phyloP scores from a whole-genome alignment of 2,888 invertebrate species.

The Thymelicus acteon region DNA sequence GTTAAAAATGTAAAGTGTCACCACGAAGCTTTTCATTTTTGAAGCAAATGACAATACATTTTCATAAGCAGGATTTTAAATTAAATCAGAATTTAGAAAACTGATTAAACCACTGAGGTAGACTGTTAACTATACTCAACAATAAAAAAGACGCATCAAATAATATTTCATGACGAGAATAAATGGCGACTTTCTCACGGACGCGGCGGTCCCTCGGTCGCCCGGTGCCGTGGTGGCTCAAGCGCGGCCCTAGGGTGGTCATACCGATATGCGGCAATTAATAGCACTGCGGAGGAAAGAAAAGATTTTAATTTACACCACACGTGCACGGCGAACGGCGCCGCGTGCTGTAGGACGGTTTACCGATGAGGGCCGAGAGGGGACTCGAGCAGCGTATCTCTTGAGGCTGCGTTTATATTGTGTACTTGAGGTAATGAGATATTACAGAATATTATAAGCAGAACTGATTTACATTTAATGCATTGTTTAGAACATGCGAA shows the following conservation, averaged over 20 bases:
- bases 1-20: no score
- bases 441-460: neutral
- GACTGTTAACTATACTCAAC: no score
- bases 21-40: no score
- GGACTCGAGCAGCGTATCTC: constrained; percentile 36
- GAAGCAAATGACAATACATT: no score
- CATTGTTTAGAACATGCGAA: no score
- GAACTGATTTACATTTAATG: no score
- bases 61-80: no score
- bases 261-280: constrained; percentile 66
- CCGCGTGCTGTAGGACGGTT: constrained; percentile 60
- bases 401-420: constrained; percentile 10
- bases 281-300: constrained; percentile 61
- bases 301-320: constrained; percentile 77
- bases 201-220: constrained; percentile 35
- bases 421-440: constrained; percentile 19
- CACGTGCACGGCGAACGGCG: constrained; percentile 76
- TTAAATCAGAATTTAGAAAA: no score
- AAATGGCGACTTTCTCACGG: constrained; percentile 70
- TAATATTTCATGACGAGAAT: constrained; percentile 45
- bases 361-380: constrained; percentile 32
- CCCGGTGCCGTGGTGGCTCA: no score
- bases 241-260: constrained; percentile 47
- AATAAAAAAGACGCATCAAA: neutral
- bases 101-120: no score